These are phyloP conservation scores for Pedionomus torquatus DNA, from an alignment of 2,113 vertebrate genomes.

Conservation along the genomic window DNA sequence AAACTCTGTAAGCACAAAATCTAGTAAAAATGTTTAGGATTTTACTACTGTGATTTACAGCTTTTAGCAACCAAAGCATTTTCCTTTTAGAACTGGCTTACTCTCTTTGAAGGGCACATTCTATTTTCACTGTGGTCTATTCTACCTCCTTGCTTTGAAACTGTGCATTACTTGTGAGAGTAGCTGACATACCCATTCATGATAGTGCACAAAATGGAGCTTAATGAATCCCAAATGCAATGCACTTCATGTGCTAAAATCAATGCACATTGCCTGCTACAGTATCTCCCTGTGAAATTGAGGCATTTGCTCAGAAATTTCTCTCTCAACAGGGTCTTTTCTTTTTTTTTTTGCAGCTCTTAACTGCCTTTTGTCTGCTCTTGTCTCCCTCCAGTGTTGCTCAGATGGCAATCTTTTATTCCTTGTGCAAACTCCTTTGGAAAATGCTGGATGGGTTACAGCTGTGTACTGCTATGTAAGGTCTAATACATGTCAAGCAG, in stretches of 20 bases:
- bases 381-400: conserved; percentile 54
- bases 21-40: not conserved
- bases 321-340: conserved; percentile 66
- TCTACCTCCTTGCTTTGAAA: conserved; percentile 11
- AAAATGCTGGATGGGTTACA: conserved; percentile 58
- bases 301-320: conserved; percentile 61
- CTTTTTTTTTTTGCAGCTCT: conserved; percentile 39
- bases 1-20: not conserved
- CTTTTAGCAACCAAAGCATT: conserved; percentile 19
- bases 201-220: conserved; percentile 25
- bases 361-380: conserved; percentile 62
- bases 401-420: conserved; percentile 59
- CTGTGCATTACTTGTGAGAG: conserved; percentile 24
- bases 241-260: conserved; percentile 50
- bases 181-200: conserved; percentile 26
- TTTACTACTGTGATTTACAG: not conserved
- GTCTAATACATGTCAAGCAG: conserved; percentile 41
- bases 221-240: conserved; percentile 49
- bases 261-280: conserved; percentile 46
- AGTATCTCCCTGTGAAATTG: conserved; percentile 51
- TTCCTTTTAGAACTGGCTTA: not conserved
- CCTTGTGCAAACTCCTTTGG: conserved; percentile 62
- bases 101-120: not conserved
- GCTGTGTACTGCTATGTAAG: conserved; percentile 20
- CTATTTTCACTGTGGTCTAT: conserved; percentile 20